Evolutionary conservation across 2,797 vertebrate genomes (phyloP).

Genomic region (Tachyglossus aculeatus): DNA sequence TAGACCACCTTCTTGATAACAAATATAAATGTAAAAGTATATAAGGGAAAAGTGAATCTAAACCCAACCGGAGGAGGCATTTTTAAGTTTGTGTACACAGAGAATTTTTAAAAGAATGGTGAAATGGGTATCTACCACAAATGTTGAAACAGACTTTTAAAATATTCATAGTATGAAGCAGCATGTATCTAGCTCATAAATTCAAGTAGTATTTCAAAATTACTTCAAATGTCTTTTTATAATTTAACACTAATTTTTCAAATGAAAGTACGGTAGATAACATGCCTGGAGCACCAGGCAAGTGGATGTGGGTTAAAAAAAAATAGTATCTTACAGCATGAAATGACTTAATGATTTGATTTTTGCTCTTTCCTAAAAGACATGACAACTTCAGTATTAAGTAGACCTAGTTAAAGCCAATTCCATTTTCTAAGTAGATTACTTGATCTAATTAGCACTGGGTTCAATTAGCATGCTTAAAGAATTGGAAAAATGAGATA

Average conservation of each 20-base stretch:
- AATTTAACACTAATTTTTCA: constrained; percentile 63
- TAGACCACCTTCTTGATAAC: constrained; percentile 9
- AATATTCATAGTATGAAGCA: constrained; percentile 65
- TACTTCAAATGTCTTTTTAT: constrained; percentile 57
- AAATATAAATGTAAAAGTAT: not conserved
- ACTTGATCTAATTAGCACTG: constrained; percentile 30
- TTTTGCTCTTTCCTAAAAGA: constrained; percentile 55
- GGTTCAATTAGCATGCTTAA: constrained; percentile 67
- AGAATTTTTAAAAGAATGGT: constrained; percentile 32
- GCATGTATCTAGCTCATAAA: constrained; percentile 47
- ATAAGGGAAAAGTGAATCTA: constrained; percentile 19
- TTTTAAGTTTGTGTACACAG: constrained; percentile 4
- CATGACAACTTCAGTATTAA: constrained; percentile 61
- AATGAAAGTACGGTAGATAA: constrained; percentile 43
- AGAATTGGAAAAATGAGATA: constrained; percentile 68
- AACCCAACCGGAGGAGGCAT: constrained; percentile 9
- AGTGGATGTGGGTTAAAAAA: constrained; percentile 55
- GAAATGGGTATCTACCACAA: constrained; percentile 54
- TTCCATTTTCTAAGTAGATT: constrained; percentile 31
- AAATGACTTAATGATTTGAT: constrained; percentile 52
- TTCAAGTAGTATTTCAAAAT: constrained; percentile 62
- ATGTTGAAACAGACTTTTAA: constrained; percentile 53
- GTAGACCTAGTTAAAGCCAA: constrained; percentile 38
- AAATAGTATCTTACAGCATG: constrained; percentile 39
- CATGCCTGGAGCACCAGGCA: constrained; percentile 35